These are phyloP conservation scores for Tuta absoluta DNA, from an alignment of 2,888 invertebrate species.

Conservation along the genomic window DNA sequence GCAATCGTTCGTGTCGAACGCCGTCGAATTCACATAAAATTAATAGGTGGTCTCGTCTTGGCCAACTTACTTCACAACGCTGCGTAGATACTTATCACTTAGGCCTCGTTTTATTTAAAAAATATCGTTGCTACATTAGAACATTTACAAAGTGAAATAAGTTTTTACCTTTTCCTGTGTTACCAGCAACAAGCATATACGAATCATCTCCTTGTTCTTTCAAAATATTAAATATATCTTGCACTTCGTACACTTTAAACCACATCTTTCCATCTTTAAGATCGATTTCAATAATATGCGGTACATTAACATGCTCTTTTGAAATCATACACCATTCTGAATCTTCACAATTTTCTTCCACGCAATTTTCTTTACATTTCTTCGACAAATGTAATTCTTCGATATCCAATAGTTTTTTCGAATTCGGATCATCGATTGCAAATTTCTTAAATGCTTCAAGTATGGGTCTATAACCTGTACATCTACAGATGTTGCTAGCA, in stretches of 20 bases:
- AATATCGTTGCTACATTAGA: too few relatives aligned
- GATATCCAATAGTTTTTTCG: slow-evolving; percentile 51
- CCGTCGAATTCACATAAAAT: too few relatives aligned
- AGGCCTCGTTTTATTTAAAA: too few relatives aligned
- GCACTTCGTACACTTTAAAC: slow-evolving; percentile 71
- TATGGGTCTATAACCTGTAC: slow-evolving; percentile 90
- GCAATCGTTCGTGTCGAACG: too few relatives aligned
- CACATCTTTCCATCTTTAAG: slow-evolving; percentile 65
- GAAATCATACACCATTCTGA: slow-evolving; percentile 50
- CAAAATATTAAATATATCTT: slow-evolving; percentile 71
- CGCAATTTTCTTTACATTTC: slow-evolving; percentile 16
- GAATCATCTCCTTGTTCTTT: slow-evolving; percentile 52
- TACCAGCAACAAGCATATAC: slow-evolving; percentile 85
- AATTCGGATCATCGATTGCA: slow-evolving; percentile 77
- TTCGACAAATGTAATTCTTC: slow-evolving; percentile 58
- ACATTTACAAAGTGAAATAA: too few relatives aligned
- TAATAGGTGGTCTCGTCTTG: too few relatives aligned
- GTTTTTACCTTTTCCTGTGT: slow-evolving; percentile 83
- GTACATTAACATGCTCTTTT: slow-evolving; percentile 38
- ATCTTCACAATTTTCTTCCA: slow-evolving; percentile 33
- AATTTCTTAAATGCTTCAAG: slow-evolving; percentile 89
- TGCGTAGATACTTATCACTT: too few relatives aligned
- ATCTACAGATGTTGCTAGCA: slow-evolving; percentile 88
- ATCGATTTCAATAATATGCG: slow-evolving; percentile 40
- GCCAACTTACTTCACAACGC: too few relatives aligned